These are phyloP conservation scores for Adelosebastes latens DNA, from an alignment of 2,797 vertebrate species.

Conservation along the genomic window DNA sequence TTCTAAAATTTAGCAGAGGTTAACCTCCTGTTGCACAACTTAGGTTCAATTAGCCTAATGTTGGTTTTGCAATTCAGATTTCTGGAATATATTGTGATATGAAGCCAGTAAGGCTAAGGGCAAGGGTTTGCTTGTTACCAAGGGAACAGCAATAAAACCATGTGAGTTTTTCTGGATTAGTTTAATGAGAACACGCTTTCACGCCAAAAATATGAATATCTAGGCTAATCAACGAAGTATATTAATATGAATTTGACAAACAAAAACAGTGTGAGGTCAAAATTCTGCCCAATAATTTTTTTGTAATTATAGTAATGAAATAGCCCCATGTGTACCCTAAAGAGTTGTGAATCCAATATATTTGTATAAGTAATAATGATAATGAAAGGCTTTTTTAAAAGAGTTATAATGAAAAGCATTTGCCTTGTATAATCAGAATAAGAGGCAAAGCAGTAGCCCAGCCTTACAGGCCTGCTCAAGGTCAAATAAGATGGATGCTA, in stretches of 20 bases:
- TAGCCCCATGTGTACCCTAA: background rate
- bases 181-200: background rate
- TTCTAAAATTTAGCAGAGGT: background rate
- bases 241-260: background rate
- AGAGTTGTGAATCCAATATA: background rate
- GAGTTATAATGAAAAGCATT: background rate
- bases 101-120: constrained; percentile 70
- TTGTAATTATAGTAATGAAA: background rate
- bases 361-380: background rate
- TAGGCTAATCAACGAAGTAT: background rate
- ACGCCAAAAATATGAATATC: constrained; percentile 6
- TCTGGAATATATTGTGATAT: no score
- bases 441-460: background rate
- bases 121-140: constrained; percentile 85
- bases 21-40: background rate
- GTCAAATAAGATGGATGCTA: constrained; percentile 62
- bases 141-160: constrained; percentile 82
- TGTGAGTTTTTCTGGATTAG: constrained; percentile 50
- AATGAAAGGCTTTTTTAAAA: background rate
- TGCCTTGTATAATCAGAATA: background rate
- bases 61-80: no score
- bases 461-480: constrained; percentile 50
- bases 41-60: background rate
- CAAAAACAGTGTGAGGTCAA: background rate
- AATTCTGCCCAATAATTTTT: background rate